Evolutionary conservation across 2,797 vertebrate genomes (phyloP).

Genomic region (Bradypodion pumilum): DNA sequence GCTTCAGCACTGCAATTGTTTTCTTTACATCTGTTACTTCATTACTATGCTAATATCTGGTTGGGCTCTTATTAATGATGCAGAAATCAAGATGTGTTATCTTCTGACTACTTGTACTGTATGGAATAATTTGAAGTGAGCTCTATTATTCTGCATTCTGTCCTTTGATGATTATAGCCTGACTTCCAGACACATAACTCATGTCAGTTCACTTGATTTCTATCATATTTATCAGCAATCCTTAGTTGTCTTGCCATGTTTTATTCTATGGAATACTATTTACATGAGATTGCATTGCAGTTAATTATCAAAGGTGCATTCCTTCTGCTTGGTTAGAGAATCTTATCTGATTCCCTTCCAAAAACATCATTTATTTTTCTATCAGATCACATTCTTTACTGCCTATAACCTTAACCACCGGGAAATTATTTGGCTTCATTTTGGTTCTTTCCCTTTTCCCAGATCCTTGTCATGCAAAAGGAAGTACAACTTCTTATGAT

Average conservation of each 20-base stretch:
- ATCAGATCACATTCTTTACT: background rate
- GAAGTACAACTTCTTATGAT: background rate
- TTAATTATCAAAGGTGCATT: slow-evolving; percentile 11
- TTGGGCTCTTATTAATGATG: background rate
- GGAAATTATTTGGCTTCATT: background rate
- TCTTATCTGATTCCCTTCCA: background rate
- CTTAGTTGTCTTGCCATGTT: background rate
- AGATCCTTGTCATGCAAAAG: background rate
- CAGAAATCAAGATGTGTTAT: background rate
- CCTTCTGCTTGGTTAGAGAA: slow-evolving; percentile 10
- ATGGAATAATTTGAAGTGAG: background rate
- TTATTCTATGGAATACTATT: slow-evolving; percentile 10
- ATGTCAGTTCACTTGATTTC: background rate
- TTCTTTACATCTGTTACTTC: background rate
- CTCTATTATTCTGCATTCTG: background rate
- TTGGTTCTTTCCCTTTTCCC: background rate
- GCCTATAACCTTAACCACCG: background rate
- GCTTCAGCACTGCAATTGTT: background rate
- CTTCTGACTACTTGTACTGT: background rate
- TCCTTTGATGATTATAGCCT: background rate
- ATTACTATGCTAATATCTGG: background rate
- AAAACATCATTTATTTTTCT: background rate
- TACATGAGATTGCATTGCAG: background rate
- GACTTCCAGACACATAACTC: background rate
- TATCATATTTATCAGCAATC: background rate